These are phyloP conservation scores for Mormyrus proboscirostris DNA, from an alignment of 2,797 vertebrate genomes.

Conservation along the genomic window DNA sequence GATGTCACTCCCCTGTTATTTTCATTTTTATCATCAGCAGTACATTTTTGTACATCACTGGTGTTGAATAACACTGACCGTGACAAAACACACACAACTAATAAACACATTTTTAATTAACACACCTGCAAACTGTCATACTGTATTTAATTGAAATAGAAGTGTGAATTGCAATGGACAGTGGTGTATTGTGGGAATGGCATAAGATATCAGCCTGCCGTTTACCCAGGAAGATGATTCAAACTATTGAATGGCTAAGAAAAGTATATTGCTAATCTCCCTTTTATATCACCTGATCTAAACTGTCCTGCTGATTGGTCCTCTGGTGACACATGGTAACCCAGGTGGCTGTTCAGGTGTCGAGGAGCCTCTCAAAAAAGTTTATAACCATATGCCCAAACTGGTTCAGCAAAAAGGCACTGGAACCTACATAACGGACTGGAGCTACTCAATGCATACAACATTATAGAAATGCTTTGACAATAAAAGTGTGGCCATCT, in stretches of 20 bases:
- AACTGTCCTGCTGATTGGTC: not conserved
- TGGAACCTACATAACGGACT: not conserved
- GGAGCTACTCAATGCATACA: not conserved
- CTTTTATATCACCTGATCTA: not conserved
- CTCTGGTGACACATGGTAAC: not conserved
- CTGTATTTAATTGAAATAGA: not conserved
- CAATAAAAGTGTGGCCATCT: not conserved
- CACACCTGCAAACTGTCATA: not conserved
- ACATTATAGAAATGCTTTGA: not conserved
- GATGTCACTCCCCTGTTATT: not conserved
- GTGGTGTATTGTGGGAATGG: not conserved
- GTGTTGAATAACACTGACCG: not conserved
- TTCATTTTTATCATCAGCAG: not conserved
- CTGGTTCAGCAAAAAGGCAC: not conserved
- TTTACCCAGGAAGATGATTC: not conserved
- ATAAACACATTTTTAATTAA: not conserved
- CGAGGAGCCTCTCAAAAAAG: not conserved
- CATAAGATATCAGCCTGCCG: not conserved
- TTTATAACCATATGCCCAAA: not conserved
- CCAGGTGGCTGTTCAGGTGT: not conserved
- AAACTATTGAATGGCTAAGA: not conserved
- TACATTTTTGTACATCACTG: not conserved
- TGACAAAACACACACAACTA: not conserved
- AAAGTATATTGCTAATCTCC: not conserved
- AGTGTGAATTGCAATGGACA: not conserved